A percentile compares a stretch with the other conserved stretches of the same genome.
Evolutionary conservation across 2,797 vertebrate genomes (phyloP).

Genomic region (Danio albolineatus): DNA sequence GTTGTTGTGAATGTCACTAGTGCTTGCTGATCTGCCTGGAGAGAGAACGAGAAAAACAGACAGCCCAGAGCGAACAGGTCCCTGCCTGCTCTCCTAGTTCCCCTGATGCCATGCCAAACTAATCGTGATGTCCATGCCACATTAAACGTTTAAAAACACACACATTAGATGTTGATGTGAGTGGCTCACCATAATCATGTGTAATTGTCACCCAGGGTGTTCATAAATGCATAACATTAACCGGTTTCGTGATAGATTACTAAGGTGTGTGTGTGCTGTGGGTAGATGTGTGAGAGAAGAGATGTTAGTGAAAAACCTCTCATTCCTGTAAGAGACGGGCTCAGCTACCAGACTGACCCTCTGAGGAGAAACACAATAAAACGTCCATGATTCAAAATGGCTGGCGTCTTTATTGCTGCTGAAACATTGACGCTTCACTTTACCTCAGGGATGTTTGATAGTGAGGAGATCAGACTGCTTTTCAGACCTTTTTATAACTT

Average conservation of each 20-base stretch:
- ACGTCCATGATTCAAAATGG: slow-evolving; percentile 19
- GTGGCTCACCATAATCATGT: slow-evolving; percentile 51
- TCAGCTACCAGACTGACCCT: slow-evolving; percentile 37
- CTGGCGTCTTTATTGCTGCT: slow-evolving; percentile 5
- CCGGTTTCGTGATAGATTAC: slow-evolving; percentile 47
- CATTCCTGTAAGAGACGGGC: slow-evolving; percentile 45
- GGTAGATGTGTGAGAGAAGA: slow-evolving; percentile 45
- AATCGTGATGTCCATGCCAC: slow-evolving; percentile 54
- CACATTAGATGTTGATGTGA: slow-evolving; percentile 56
- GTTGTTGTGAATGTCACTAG: slow-evolving; percentile 50
- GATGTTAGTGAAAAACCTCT: slow-evolving; percentile 14
- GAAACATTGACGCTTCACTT: neutral
- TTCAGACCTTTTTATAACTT: too few species aligned
- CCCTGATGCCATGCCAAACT: slow-evolving; percentile 56
- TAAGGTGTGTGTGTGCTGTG: slow-evolving; percentile 47
- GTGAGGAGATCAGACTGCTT: too few species aligned
- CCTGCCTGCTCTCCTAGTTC: slow-evolving; percentile 50
- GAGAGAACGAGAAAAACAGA: slow-evolving; percentile 9
- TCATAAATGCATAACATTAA: slow-evolving; percentile 42
- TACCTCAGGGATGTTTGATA: neutral
- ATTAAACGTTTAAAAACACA: slow-evolving; percentile 46
- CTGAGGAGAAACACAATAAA: slow-evolving; percentile 56
- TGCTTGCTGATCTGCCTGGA: slow-evolving; percentile 58
- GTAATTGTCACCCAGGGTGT: slow-evolving; percentile 46
- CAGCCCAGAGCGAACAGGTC: slow-evolving; percentile 8